A percentile compares a stretch with the other conserved stretches of the same genome.
These are phyloP conservation scores for Lepus americanus DNA, from an alignment of 2,113 vertebrate species.

Conservation along the genomic window DNA sequence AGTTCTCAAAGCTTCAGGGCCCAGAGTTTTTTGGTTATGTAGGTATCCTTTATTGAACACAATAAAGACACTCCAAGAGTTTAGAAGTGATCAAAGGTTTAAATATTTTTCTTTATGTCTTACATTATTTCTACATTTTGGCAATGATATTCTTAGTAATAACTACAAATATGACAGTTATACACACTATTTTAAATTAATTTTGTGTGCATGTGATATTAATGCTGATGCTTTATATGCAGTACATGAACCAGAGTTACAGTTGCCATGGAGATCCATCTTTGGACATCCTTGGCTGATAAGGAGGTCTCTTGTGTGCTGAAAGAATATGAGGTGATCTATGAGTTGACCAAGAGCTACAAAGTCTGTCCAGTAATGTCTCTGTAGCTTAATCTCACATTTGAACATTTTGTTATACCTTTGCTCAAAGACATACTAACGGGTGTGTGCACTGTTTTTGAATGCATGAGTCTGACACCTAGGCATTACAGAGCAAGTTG, in stretches of 20 bases:
- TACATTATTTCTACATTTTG: background rate
- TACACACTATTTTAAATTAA: too few relatives aligned
- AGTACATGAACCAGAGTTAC: too few relatives aligned
- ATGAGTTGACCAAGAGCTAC: conserved; percentile 45
- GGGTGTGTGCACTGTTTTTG: background rate
- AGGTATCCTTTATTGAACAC: background rate
- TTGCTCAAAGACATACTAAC: conserved; percentile 27
- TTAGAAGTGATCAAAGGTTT: background rate
- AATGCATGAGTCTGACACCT: background rate
- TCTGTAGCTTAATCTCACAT: conserved; percentile 17
- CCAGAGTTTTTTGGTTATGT: background rate
- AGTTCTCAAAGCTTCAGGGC: background rate
- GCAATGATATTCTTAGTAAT: background rate
- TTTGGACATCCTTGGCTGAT: conserved; percentile 75
- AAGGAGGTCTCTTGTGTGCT: conserved; percentile 53
- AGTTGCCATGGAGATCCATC: conserved; percentile 73
- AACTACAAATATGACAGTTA: background rate
- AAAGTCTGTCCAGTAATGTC: conserved; percentile 13
- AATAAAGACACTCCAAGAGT: background rate
- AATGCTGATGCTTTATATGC: too few relatives aligned
- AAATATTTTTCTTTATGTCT: background rate
- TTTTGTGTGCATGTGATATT: too few relatives aligned
- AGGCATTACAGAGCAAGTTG: conserved; percentile 26
- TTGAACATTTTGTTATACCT: conserved; percentile 49
- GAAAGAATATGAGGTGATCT: conserved; percentile 64